Base-by-base conservation (phyloP, 2,797 vertebrate species). In the Austrolebias charrua region DNA sequence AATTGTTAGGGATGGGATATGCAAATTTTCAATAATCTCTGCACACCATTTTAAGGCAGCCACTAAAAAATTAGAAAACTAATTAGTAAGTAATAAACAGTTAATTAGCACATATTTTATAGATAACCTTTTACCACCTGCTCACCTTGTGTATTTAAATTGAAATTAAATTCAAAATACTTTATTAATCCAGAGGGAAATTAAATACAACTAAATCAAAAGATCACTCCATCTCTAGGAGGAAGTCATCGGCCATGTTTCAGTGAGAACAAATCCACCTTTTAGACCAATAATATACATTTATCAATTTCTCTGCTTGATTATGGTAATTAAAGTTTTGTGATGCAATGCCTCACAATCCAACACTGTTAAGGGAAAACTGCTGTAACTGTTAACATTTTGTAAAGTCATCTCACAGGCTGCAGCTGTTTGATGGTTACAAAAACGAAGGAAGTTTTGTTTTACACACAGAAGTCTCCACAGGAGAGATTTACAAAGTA, bases 271-370 rank as follows among this genome's bases (percentile, higher is more conserved):
- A 51, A 28, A 73, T 75, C 35, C 35, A 38, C 35, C 35, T 11
- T 47, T 35, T 24, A 7, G 14, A 63, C 44, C 71, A 78, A 80
- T 82, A 78, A 55, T 14, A 48, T 40, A 53, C 38, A 55, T 69
- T 73, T 38, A 71, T 75, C 55, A 76, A 62, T 64, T 74, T 54
- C 56, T 63, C 31, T 57, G 14, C 58, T 63, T 81, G 65, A 85
- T 79, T 33, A 33, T 1, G 24, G 24, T 76, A 68, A 80, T 80
- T 47, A n/a, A 29, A 54, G 59, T 73, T 45, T 59, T 18, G 38
- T 58, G 40, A 65, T 76, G 28, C 62, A 68, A 65, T 49, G 60
- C 43, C 45, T 64, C 38, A 64, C 47, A 53, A 68, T 68, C 63
- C 29, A 69, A 53, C 60, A 7, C 51, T 55, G 63, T 47, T 47